A percentile compares a stretch with the other conserved stretches of the same genome.
Conservation (phyloP, 2,888 invertebrate species). For the Acleris literana region DNA sequence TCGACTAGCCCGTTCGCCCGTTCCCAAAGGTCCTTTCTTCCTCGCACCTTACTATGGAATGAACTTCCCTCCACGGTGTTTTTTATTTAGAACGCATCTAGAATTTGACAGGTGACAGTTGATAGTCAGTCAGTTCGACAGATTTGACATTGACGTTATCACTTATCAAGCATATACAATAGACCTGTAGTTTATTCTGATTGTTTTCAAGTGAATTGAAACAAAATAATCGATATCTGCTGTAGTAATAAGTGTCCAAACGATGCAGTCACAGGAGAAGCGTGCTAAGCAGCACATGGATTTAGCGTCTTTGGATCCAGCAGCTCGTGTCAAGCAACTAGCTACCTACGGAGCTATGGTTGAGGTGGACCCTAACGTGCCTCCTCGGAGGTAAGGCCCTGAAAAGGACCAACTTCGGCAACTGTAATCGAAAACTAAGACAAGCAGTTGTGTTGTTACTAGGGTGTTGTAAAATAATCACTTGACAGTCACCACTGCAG, state of each 20-base stretch:
- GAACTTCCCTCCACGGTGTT: too few relatives aligned
- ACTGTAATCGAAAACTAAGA: background rate
- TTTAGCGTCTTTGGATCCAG: conserved; percentile 83
- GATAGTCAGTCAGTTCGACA: too few relatives aligned
- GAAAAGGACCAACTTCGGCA: too few relatives aligned
- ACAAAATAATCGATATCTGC: conserved; percentile 40
- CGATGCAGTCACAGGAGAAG: conserved; percentile 68
- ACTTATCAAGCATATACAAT: too few relatives aligned
- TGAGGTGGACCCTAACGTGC: conserved; percentile 88
- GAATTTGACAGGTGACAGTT: too few relatives aligned
- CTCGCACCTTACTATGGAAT: too few relatives aligned
- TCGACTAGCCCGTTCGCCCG: too few relatives aligned
- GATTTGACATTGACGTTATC: too few relatives aligned
- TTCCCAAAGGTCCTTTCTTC: too few relatives aligned
- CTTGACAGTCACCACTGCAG: too few relatives aligned
- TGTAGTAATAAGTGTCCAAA: conserved; percentile 13
- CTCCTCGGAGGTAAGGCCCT: conserved; percentile 87
- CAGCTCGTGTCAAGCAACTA: conserved; percentile 86
- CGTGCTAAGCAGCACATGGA: conserved; percentile 57
- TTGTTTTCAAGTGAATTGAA: background rate
- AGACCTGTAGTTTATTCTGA: background rate
- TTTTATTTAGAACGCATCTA: too few relatives aligned
- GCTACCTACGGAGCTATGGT: conserved; percentile 87
- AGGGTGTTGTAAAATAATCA: too few relatives aligned
- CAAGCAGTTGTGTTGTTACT: background rate